A percentile compares a stretch with the other conserved stretches of the same genome.
Conservation (phyloP, 1,140 invertebrate genomes). For the Whitmania pigra region DNA sequence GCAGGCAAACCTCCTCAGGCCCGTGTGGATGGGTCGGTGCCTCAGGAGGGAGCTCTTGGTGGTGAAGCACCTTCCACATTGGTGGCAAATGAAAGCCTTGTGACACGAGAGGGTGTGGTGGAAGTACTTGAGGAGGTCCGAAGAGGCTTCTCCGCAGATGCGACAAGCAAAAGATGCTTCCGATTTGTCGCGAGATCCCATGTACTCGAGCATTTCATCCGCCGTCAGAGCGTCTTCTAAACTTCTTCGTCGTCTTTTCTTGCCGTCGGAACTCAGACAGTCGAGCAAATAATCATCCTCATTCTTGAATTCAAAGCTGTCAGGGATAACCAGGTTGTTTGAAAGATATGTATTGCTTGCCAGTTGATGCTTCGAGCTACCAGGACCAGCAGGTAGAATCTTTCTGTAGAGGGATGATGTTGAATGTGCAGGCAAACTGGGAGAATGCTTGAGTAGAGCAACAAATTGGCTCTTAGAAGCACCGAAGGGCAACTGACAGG, state of each 20-base stretch:
- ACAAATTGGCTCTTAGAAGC: not conserved
- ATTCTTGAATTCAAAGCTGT: constrained; percentile 16
- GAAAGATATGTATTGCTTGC: not conserved
- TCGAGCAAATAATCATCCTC: constrained; percentile 25
- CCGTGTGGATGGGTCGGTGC: constrained; percentile 26
- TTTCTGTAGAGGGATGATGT: not conserved
- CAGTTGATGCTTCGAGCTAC: no score
- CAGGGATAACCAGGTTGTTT: not conserved
- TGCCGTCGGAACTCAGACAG: constrained; percentile 18
- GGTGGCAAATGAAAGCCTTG: constrained; percentile 26
- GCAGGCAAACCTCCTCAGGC: constrained; percentile 25
- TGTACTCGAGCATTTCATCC: constrained; percentile 25
- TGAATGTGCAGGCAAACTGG: not conserved
- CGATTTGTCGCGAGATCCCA: constrained; percentile 15
- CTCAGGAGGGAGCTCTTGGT: constrained; percentile 25
- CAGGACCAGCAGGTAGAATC: not conserved
- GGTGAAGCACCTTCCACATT: constrained; percentile 26
- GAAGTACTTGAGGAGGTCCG: constrained; percentile 20
- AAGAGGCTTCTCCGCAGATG: constrained; percentile 15
- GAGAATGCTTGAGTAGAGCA: not conserved
- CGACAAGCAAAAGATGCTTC: constrained; percentile 20
- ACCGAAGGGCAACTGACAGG: not conserved
- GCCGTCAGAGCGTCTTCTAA: constrained; percentile 22
- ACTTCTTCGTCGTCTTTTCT: constrained; percentile 21
- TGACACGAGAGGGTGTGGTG: constrained; percentile 23